phyloP scores from a whole-genome alignment of 2,888 invertebrate species.

The Oxytorus armatus region DNA sequence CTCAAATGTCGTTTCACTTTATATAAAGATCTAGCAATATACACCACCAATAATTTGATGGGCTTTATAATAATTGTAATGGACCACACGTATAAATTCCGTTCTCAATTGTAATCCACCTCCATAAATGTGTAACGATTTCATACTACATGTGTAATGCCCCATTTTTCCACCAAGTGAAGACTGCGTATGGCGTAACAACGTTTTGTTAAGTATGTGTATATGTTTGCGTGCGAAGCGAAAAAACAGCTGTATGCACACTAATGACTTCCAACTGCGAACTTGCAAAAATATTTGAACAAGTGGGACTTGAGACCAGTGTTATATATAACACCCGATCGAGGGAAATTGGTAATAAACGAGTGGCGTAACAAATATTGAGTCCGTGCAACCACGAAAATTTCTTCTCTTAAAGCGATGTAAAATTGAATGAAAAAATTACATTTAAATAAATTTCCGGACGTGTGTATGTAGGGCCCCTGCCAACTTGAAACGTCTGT shows the following conservation, averaged over 20 bases:
- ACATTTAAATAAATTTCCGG: no score
- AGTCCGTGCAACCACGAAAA: not conserved
- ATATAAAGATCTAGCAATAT: not conserved
- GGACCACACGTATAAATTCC: no score
- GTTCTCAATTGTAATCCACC: no score
- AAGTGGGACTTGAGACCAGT: conserved; percentile 69
- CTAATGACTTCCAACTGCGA: conserved; percentile 12
- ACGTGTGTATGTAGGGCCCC: no score
- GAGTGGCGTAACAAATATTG: not conserved
- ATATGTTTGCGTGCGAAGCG: not conserved
- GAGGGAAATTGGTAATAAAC: conserved; percentile 9
- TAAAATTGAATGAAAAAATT: no score
- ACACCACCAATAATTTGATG: no score
- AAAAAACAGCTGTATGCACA: conserved; percentile 27
- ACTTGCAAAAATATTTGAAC: conserved; percentile 75
- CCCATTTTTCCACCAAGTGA: not conserved
- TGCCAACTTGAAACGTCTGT: no score
- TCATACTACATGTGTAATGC: no score
- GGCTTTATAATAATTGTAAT: no score
- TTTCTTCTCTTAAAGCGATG: not conserved
- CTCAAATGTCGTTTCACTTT: no score
- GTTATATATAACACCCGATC: conserved; percentile 18
- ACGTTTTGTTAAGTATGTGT: not conserved
- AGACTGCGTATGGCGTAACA: not conserved
- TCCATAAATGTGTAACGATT: no score